Base-by-base conservation (phyloP, 1,140 invertebrate species). In the Cardiocondyla obscurior region DNA sequence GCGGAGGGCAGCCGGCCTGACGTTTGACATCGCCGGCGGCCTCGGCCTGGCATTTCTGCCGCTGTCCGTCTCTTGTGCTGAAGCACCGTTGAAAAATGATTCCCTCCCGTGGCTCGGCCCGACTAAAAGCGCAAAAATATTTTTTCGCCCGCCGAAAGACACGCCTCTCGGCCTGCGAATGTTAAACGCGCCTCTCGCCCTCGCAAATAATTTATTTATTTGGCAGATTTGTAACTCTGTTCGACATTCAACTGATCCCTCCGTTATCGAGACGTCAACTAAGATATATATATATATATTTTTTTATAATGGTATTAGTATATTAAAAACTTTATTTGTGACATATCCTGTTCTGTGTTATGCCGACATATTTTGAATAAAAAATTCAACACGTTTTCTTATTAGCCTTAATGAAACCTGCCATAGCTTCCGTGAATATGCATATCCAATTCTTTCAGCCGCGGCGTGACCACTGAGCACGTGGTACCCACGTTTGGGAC, bases 71-170 rank as follows among this genome's bases (percentile, higher is more conserved):
- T 88, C 82, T 85, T 83, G 57, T 67, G 74, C 85, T n/a, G 87
- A 83, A 87, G 87, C 88, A 89, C 88, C 90, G 89, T 92, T 93
- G 92, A 93, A 93, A 93, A 93, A 93, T 93, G 92, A 92, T 93
- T 84, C 87, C 84, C 85, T 53, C 60, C 60, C 84, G 85, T 89
- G 90, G 85, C 83, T 89, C n/a, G 86, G 87, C 89, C 88, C 84
- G 87, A 73, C 91, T 91, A 89, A 92, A 91, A 90, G 89, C 90
- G 90, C 87, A 81, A 86, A 76, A 86, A 90, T 90, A 86, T 85
- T 90, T 90, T 91, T 88, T 90, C 86, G 60, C 73, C 81, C 69
- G 53, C 57, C 87, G 83, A 82, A 83, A 90, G 88, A 86, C 77
- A 86, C 70, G 82, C 72, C 72, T 77, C 76, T 60, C 72, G 83